Percentiles rank a stretch among this genome's conserved stretches.
phyloP scores from a whole-genome alignment of 2,888 invertebrate genomes.

The Xestia sexstrigata region DNA sequence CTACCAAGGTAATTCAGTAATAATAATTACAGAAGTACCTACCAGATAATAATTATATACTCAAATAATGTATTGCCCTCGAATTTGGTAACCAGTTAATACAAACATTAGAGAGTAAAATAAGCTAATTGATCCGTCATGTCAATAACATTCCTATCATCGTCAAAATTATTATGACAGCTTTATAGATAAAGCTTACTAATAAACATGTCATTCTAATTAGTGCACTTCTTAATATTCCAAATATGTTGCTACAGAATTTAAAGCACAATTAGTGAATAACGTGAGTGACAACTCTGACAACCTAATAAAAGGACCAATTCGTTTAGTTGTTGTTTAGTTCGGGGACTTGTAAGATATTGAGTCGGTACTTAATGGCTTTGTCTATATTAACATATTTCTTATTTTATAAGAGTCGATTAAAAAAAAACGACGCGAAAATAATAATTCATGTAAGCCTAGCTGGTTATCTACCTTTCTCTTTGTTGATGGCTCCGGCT shows the following conservation, averaged over 20 bases:
- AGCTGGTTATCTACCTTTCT: neutral
- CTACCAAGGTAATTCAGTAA: conserved; percentile 11
- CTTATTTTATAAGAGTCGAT: too few relatives aligned
- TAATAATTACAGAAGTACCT: conserved; percentile 2
- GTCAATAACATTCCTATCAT: conserved; percentile 62
- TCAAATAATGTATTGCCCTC: neutral
- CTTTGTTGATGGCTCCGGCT: neutral
- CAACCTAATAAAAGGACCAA: conserved; percentile 30
- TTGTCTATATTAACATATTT: too few relatives aligned
- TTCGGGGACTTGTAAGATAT: conserved; percentile 13
- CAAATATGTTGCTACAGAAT: conserved; percentile 35
- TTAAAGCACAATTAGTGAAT: conserved; percentile 34
- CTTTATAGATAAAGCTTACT: conserved; percentile 57
- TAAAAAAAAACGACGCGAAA: neutral
- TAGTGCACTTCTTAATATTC: conserved; percentile 53
- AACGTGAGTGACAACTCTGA: conserved; percentile 22
- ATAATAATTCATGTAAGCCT: neutral
- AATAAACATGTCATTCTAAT: conserved; percentile 61
- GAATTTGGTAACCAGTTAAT: conserved; percentile 24
- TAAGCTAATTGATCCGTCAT: conserved; percentile 63
- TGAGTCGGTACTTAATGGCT: neutral
- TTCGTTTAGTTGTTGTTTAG: conserved; percentile 7
- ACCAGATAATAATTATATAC: conserved; percentile 9
- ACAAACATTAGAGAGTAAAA: conserved; percentile 53
- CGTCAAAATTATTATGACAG: conserved; percentile 63